phyloP scores from a whole-genome alignment of 2,888 invertebrate species.

The Ischnura elegans region DNA sequence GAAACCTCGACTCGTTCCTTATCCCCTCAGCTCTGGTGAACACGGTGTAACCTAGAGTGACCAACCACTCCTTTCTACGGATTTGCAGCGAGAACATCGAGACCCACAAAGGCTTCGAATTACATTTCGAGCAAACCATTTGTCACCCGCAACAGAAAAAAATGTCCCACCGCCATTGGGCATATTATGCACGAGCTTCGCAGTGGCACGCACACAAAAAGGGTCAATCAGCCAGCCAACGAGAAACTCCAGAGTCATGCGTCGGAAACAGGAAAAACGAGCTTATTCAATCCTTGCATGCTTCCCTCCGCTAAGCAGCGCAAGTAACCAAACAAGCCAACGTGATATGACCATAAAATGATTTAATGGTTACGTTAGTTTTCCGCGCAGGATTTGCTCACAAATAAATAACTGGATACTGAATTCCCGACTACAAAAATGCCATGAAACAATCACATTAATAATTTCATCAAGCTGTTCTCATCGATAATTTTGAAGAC shows the following conservation, averaged over 20 bases:
- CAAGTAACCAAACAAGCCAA: neutral
- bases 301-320: neutral
- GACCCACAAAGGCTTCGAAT: neutral
- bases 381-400: too few relatives aligned
- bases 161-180: neutral
- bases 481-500: too few relatives aligned
- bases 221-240: neutral
- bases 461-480: too few relatives aligned
- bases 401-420: too few relatives aligned
- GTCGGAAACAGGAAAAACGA: neutral
- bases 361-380: too few relatives aligned
- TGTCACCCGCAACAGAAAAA: neutral
- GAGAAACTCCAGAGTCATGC: neutral
- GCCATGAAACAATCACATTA: too few relatives aligned
- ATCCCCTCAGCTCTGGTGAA: neutral
- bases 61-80: neutral
- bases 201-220: neutral
- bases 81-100: neutral
- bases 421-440: too few relatives aligned
- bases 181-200: neutral
- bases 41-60: neutral
- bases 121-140: neutral
- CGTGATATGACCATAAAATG: too few relatives aligned
- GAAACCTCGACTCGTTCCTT: neutral
- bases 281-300: neutral